Conservation (phyloP, 2,113 vertebrate genomes). For the Aldabrachelys gigantea region DNA sequence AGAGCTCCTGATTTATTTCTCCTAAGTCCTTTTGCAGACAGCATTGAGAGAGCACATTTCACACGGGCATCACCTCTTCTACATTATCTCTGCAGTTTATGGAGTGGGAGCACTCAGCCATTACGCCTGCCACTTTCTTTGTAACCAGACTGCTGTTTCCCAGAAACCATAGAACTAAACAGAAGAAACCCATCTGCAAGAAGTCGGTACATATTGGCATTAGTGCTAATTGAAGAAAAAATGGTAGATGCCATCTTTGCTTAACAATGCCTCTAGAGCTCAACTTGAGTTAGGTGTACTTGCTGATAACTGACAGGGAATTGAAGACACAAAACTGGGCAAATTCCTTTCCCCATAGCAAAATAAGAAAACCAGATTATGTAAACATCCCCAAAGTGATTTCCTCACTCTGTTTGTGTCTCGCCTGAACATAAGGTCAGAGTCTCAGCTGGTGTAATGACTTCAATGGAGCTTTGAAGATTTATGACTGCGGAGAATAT, state of each 20-base stretch:
- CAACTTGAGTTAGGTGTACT: not conserved
- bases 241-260: not conserved
- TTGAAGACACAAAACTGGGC: not conserved
- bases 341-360: not conserved
- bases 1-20: not conserved
- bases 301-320: not conserved
- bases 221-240: not conserved
- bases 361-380: not conserved
- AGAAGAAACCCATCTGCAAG: not conserved
- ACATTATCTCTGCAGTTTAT: not conserved
- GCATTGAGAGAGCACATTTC: not conserved
- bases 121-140: not conserved
- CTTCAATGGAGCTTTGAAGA: not conserved
- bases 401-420: not conserved
- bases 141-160: not conserved
- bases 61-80: not conserved
- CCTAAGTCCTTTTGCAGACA: not conserved
- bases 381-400: no score
- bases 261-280: not conserved
- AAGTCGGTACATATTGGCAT: not conserved
- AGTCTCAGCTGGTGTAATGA: not conserved
- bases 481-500: not conserved
- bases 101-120: not conserved
- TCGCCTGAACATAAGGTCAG: not conserved
- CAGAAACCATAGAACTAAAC: not conserved